These are phyloP conservation scores for Labia minor DNA, from an alignment of 2,888 invertebrate genomes.

Conservation along the genomic window DNA sequence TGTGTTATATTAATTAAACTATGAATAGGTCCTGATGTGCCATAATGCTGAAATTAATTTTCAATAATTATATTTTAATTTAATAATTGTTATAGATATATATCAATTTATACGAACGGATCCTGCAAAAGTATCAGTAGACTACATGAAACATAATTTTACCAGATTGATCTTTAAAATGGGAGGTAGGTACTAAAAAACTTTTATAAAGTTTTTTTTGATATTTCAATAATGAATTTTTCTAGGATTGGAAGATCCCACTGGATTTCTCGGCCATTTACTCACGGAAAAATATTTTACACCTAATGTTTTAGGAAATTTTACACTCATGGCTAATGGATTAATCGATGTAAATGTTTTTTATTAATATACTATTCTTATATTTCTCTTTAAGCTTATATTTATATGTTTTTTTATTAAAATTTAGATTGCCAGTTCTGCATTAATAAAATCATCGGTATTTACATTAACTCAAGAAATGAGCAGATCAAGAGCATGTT, in stretches of 20 bases:
- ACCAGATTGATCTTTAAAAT: slow-evolving; percentile 28
- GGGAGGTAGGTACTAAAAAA: slow-evolving; percentile 27
- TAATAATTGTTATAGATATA: neutral
- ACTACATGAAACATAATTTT: slow-evolving; percentile 29
- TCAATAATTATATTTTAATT: too few species aligned
- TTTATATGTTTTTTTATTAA: too few species aligned
- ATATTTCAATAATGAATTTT: neutral
- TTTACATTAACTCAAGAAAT: slow-evolving; percentile 31
- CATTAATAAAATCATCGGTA: slow-evolving; percentile 39
- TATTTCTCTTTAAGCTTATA: neutral
- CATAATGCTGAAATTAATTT: too few species aligned
- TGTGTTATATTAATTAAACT: too few species aligned
- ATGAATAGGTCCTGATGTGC: too few species aligned
- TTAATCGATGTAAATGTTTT: neutral
- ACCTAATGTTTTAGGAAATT: neutral
- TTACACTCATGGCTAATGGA: neutral
- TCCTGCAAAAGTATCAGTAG: neutral
- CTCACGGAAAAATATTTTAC: neutral
- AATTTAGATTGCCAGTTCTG: slow-evolving; percentile 21
- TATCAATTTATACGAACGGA: neutral
- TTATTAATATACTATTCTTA: neutral
- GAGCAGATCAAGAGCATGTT: slow-evolving; percentile 33
- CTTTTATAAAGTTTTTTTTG: too few species aligned
- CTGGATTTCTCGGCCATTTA: neutral
- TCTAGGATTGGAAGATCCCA: neutral